A percentile compares a stretch with the other conserved stretches of the same genome.
phyloP scores from a whole-genome alignment of 2,888 invertebrate species.

The Stramonita haemastoma region DNA sequence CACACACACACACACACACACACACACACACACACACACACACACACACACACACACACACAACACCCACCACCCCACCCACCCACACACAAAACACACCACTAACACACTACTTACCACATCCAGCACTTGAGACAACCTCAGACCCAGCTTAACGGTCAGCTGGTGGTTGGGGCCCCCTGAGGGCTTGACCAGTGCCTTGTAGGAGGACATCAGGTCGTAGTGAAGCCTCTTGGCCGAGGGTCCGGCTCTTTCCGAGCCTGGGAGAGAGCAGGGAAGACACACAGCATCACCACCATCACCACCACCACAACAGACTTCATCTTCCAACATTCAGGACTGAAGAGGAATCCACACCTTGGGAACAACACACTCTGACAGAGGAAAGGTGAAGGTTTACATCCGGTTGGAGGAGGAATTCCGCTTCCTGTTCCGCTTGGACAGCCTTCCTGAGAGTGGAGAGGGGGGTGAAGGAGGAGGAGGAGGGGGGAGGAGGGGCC shows the following conservation, averaged over 20 bases:
- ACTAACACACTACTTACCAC: slow-evolving; percentile 91
- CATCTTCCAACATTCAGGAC: not conserved
- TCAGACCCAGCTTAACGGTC: slow-evolving; percentile 92
- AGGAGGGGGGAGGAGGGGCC: too few species aligned
- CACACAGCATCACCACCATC: not conserved
- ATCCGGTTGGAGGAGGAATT: not conserved
- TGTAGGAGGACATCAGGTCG: slow-evolving; percentile 92
- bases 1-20: too few species aligned
- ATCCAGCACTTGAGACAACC: slow-evolving; percentile 97
- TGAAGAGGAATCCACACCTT: not conserved
- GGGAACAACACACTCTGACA: too few species aligned
- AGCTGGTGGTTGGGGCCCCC: slow-evolving; percentile 94
- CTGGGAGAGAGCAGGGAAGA: slow-evolving; percentile 5
- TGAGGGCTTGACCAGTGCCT: slow-evolving; percentile 94
- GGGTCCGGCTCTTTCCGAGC: slow-evolving; percentile 80
- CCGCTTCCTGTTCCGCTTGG: too few species aligned
- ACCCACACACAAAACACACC: too few species aligned
- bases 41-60: too few species aligned
- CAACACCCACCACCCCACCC: too few species aligned
- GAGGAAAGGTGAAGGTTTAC: too few species aligned
- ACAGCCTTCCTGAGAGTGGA: not conserved
- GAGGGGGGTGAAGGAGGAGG: slow-evolving; percentile 25
- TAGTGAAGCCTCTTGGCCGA: slow-evolving; percentile 96
- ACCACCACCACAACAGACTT: not conserved
- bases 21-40: too few species aligned